Conservation (phyloP, 2,113 vertebrate species). For the Siniperca knerii region DNA sequence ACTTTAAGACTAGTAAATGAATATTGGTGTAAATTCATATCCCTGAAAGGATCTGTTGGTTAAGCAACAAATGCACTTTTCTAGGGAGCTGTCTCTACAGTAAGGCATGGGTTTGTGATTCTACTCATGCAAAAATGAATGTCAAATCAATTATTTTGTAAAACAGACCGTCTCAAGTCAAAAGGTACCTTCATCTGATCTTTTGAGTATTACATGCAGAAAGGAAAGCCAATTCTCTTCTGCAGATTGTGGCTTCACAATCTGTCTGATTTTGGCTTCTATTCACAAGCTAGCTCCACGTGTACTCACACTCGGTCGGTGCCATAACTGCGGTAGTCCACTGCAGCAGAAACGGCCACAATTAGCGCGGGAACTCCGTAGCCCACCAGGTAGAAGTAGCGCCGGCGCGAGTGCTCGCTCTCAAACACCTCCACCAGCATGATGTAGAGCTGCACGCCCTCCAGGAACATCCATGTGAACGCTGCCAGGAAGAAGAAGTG, state of each 20-base stretch:
- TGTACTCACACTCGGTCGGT: slow-evolving; percentile 95
- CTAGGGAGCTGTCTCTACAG: neutral
- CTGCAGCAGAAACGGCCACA: slow-evolving; percentile 93
- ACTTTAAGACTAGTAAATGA: neutral
- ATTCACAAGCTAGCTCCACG: neutral
- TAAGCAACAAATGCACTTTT: neutral
- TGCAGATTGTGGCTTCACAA: neutral
- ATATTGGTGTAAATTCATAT: neutral
- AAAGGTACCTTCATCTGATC: neutral
- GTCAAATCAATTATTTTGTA: neutral
- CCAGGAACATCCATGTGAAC: slow-evolving; percentile 99
- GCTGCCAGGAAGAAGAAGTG: slow-evolving; percentile 99
- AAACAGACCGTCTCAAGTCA: neutral
- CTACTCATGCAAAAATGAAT: neutral
- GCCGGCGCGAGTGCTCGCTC: slow-evolving; percentile 94
- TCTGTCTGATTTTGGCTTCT: too few relatives aligned
- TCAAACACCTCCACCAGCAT: slow-evolving; percentile 99
- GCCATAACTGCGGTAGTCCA: slow-evolving; percentile 97
- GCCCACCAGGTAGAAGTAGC: slow-evolving; percentile 97
- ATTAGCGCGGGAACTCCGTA: slow-evolving; percentile 96
- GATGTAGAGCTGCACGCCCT: slow-evolving; percentile 98
- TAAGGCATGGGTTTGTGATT: neutral
- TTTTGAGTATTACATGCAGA: neutral
- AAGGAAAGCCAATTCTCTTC: neutral
- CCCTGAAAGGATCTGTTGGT: neutral